phyloP scores from a whole-genome alignment of 2,113 vertebrate species.

The Ochotona curzoniae region DNA sequence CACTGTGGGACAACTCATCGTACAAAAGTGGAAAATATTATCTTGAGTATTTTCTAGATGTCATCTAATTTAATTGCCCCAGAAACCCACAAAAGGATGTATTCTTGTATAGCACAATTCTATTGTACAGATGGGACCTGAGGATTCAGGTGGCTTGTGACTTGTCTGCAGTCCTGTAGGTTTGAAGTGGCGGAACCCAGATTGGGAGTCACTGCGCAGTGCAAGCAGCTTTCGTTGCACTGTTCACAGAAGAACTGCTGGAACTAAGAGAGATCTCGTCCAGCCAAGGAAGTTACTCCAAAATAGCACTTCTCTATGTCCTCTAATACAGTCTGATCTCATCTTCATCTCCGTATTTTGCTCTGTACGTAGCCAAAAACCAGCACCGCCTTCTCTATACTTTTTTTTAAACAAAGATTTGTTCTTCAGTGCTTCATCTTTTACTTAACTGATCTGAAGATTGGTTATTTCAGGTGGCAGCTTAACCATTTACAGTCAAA shows the following conservation, averaged over 20 bases:
- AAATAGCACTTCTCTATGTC: not conserved
- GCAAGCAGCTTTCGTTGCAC: not conserved
- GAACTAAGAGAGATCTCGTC: not conserved
- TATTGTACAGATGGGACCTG: not conserved
- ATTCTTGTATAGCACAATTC: not conserved
- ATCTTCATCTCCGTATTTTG: not conserved
- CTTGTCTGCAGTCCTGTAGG: not conserved
- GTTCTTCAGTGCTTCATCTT: not conserved
- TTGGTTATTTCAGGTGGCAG: not conserved
- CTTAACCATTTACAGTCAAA: not conserved
- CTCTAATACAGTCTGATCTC: not conserved
- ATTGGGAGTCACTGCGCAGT: not conserved
- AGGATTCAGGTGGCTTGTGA: not conserved
- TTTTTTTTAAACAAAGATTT: constrained; percentile 5
- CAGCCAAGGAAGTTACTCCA: not conserved
- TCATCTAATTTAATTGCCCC: constrained; percentile 16
- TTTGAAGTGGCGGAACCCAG: not conserved
- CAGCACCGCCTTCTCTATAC: not conserved
- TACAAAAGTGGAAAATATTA: not conserved
- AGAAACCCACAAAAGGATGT: not conserved
- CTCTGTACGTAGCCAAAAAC: not conserved
- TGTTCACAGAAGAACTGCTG: not conserved
- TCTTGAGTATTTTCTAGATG: not conserved
- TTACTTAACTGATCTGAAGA: not conserved
- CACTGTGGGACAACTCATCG: not conserved